phyloP scores from a whole-genome alignment of 2,113 vertebrate genomes.

The Stegastes partitus region DNA sequence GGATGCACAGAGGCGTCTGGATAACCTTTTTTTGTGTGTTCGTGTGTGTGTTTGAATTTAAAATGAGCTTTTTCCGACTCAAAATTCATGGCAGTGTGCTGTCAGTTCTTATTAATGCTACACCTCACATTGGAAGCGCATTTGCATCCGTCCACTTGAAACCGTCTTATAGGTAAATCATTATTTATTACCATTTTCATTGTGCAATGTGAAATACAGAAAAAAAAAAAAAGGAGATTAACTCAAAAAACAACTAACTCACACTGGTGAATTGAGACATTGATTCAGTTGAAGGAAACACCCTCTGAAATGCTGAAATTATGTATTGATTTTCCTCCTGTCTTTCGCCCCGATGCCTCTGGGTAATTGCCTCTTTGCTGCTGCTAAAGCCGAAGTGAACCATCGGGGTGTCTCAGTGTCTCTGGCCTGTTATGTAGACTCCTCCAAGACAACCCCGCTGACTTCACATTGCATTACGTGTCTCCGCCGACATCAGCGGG shows the following conservation, averaged over 20 bases:
- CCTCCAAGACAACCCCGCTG: constrained; percentile 31
- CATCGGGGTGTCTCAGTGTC: constrained; percentile 61
- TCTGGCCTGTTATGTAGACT: constrained; percentile 60
- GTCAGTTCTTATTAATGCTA: constrained; percentile 55
- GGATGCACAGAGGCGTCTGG: constrained; percentile 35
- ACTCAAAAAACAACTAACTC: constrained; percentile 44
- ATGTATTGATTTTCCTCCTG: constrained; percentile 82
- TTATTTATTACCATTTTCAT: constrained; percentile 49
- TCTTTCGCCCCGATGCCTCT: constrained; percentile 78
- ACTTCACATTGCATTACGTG: constrained; percentile 33
- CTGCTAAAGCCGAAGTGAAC: constrained; percentile 68
- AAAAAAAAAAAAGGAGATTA: constrained; percentile 34
- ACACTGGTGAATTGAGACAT: constrained; percentile 75
- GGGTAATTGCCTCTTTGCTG: constrained; percentile 81
- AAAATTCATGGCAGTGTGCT: constrained; percentile 31
- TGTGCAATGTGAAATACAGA: constrained; percentile 35
- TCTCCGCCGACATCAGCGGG: constrained; percentile 28
- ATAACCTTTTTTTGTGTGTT: constrained; percentile 16
- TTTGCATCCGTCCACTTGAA: constrained; percentile 47
- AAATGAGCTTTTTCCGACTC: constrained; percentile 44
- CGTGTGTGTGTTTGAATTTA: constrained; percentile 43
- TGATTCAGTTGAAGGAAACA: constrained; percentile 78
- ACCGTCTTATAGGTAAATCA: constrained; percentile 26
- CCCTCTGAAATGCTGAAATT: constrained; percentile 81
- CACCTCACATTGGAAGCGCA: constrained; percentile 42